Evolutionary conservation across 2,113 vertebrate species (phyloP).

Genomic region (Perognathus longimembris): DNA sequence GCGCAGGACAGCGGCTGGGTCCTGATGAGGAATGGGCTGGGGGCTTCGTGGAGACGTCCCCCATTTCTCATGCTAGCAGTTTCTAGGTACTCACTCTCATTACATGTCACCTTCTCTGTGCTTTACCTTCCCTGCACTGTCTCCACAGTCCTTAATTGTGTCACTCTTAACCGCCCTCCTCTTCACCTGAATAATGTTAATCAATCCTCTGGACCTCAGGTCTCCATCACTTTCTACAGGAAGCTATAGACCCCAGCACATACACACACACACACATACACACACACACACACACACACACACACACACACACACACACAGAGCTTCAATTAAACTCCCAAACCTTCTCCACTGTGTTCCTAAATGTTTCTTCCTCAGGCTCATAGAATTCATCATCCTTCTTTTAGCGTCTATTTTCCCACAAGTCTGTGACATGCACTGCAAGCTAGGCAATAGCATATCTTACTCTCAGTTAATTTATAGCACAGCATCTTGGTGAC

Average conservation of each 20-base stretch:
- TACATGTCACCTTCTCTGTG: background rate
- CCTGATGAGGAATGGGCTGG: background rate
- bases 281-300: background rate
- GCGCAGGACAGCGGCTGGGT: background rate
- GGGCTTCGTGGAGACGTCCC: background rate
- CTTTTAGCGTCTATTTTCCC: background rate
- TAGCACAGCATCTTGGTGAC: background rate
- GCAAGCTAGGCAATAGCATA: background rate
- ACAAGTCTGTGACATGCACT: background rate
- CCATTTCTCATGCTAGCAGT: too few relatives aligned
- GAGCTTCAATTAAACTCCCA: background rate
- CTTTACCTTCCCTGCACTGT: rapidly evolving
- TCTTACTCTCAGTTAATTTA: background rate
- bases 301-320: background rate
- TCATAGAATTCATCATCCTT: background rate
- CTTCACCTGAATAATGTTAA: background rate
- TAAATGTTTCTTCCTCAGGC: background rate
- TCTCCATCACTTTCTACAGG: background rate
- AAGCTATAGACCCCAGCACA: background rate
- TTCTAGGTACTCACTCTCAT: background rate
- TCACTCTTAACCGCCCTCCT: background rate
- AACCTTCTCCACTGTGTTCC: rapidly evolving
- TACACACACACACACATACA: background rate
- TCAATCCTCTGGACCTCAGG: background rate
- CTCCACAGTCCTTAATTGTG: background rate